Percentiles rank a stretch among this genome's conserved stretches.
These are phyloP conservation scores for Branchinecta lindahli DNA, from an alignment of 1,140 invertebrate genomes.

Conservation along the genomic window DNA sequence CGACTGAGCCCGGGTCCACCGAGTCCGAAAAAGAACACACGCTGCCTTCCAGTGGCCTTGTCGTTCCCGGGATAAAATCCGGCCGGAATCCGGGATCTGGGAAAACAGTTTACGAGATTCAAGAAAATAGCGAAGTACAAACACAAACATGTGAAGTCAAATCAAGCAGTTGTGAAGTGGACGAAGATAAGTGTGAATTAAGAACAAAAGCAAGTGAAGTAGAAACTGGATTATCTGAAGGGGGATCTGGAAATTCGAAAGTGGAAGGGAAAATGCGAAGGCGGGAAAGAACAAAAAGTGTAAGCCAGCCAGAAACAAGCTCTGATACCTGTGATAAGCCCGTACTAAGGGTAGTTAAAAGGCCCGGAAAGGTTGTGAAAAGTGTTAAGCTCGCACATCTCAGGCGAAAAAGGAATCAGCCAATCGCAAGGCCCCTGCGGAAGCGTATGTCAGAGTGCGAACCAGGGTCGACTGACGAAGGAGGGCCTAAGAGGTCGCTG, in stretches of 20 bases:
- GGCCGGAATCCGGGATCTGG: neutral
- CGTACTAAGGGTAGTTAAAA: no score
- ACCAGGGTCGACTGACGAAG: neutral
- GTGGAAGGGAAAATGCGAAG: no score
- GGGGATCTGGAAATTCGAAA: no score
- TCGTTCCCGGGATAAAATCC: constrained; percentile 11
- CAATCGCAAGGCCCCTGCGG: neutral
- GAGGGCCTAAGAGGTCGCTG: neutral
- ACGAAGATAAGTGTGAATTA: no score
- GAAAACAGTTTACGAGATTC: neutral
- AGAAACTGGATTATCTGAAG: no score
- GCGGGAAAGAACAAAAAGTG: no score
- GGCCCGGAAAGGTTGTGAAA: neutral
- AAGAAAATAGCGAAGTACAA: constrained; percentile 11
- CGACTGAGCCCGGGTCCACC: constrained; percentile 18
- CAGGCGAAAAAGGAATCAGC: neutral
- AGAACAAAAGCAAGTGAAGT: no score
- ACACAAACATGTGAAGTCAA: no score
- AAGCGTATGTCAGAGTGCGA: neutral
- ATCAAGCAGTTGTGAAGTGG: no score
- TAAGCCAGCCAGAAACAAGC: no score
- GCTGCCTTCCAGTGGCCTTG: neutral
- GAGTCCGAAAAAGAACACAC: constrained; percentile 16
- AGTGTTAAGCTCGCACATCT: neutral
- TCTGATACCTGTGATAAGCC: no score